Percentiles rank a stretch among this genome's conserved stretches.
phyloP scores from a whole-genome alignment of 2,888 invertebrate species.

The Byasa hedistus region DNA sequence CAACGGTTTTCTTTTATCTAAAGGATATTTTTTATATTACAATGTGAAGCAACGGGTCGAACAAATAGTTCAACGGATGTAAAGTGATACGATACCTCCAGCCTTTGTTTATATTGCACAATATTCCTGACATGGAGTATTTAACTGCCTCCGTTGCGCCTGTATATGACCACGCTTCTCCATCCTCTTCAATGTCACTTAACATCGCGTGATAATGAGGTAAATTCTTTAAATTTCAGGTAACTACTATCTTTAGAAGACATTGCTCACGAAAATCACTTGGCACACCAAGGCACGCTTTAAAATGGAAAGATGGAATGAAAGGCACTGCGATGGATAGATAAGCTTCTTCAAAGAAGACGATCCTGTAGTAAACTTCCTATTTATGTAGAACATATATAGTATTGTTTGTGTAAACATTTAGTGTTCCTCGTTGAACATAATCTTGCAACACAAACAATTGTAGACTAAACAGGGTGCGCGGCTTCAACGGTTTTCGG shows the following conservation, averaged over 20 bases:
- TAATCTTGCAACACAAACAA: constrained; percentile 52
- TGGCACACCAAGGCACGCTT: too few relatives aligned
- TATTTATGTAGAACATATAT: not conserved
- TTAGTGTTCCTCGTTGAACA: constrained; percentile 47
- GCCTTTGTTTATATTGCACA: too few relatives aligned
- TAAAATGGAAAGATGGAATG: too few relatives aligned
- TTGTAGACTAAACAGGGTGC: constrained; percentile 64
- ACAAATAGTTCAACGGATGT: not conserved
- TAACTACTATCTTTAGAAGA: too few relatives aligned
- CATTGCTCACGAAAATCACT: too few relatives aligned
- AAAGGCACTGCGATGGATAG: too few relatives aligned
- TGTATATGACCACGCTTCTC: too few relatives aligned
- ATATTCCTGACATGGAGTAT: too few relatives aligned
- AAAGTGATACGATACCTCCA: not conserved
- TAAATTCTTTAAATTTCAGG: too few relatives aligned
- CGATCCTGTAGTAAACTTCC: not conserved
- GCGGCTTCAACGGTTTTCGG: constrained; percentile 47
- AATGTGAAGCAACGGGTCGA: not conserved
- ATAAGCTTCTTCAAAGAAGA: not conserved
- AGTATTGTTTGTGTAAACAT: constrained; percentile 9
- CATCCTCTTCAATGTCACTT: too few relatives aligned
- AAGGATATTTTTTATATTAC: not conserved
- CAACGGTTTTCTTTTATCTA: constrained; percentile 4
- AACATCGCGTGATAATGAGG: too few relatives aligned
- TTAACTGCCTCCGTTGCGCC: too few relatives aligned